Evolutionary conservation across 92 coral and sea anemone species (phyloP).

Genomic region (Zoanthus gigantus): DNA sequence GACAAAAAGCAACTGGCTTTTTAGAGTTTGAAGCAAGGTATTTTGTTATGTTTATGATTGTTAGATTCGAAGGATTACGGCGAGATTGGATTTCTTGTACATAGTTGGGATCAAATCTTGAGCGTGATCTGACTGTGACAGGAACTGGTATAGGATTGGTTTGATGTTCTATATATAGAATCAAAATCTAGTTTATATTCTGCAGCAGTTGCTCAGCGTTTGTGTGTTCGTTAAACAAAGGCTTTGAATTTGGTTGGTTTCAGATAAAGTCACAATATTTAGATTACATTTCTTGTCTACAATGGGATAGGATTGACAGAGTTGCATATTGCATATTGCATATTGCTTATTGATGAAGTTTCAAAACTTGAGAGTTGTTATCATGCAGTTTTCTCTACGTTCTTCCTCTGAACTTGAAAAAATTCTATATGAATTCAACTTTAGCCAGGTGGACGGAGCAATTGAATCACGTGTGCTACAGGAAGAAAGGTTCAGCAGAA

Average conservation of each 20-base stretch:
- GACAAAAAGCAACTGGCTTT: too few relatives aligned
- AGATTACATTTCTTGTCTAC: background rate
- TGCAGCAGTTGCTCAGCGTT: background rate
- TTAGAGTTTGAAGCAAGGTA: too few relatives aligned
- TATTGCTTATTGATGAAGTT: background rate
- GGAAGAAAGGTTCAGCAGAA: background rate
- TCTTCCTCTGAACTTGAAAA: constrained; percentile 1
- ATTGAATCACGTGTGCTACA: background rate
- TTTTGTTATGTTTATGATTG: too few relatives aligned
- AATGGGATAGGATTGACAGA: background rate
- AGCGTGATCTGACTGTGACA: too few relatives aligned
- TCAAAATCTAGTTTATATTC: background rate
- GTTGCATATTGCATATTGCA: background rate
- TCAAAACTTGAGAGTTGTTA: background rate
- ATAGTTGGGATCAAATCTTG: too few relatives aligned
- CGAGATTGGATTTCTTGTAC: too few relatives aligned
- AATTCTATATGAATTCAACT: background rate
- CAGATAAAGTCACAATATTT: background rate
- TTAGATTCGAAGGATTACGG: too few relatives aligned
- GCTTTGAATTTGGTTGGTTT: background rate
- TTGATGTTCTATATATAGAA: background rate
- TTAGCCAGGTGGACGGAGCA: background rate
- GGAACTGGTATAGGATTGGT: background rate
- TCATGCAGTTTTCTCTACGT: background rate
- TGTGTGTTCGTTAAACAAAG: background rate